phyloP scores from a whole-genome alignment of 1,140 invertebrate genomes.

The Meloidogyne floridensis region DNA sequence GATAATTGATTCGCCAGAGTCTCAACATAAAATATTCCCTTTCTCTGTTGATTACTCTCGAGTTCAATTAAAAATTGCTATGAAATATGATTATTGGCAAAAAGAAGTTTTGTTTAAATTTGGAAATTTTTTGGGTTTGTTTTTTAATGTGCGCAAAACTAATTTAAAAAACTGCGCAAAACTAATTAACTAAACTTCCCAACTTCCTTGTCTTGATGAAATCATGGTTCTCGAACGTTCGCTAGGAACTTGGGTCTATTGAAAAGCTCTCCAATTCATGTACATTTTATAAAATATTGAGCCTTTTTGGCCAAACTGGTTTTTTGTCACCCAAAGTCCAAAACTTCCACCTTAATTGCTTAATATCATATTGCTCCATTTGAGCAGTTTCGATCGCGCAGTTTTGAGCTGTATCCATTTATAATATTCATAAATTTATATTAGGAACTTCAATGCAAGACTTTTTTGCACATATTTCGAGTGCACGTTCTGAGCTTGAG shows the following conservation, averaged over 20 bases:
- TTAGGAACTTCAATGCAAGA: constrained; percentile 89
- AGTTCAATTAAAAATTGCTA: constrained; percentile 95
- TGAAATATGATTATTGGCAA: constrained; percentile 99
- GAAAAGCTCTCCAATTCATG: too few species aligned
- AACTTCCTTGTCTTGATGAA: constrained; percentile 85
- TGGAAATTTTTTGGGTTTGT: constrained; percentile 82
- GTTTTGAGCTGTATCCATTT: constrained; percentile 29
- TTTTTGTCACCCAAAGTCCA: too few species aligned
- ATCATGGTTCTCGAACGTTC: too few species aligned
- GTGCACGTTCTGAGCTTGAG: constrained; percentile 89
- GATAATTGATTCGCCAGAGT: constrained; percentile 97
- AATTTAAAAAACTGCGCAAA: too few species aligned
- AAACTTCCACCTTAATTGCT: too few species aligned
- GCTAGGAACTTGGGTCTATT: too few species aligned
- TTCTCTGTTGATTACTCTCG: constrained; percentile 97
- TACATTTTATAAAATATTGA: too few species aligned
- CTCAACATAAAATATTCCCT: constrained; percentile 89
- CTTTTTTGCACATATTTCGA: constrained; percentile 88
- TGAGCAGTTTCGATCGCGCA: too few species aligned
- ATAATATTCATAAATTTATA: constrained; percentile 77
- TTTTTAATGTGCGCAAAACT: neutral
- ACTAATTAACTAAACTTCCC: constrained; percentile 20
- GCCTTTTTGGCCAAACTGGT: too few species aligned
- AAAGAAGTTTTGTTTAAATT: constrained; percentile 97
- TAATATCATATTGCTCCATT: too few species aligned